Evolutionary conservation across 2,888 invertebrate genomes (phyloP).

Genomic region (Clanis bilineata): DNA sequence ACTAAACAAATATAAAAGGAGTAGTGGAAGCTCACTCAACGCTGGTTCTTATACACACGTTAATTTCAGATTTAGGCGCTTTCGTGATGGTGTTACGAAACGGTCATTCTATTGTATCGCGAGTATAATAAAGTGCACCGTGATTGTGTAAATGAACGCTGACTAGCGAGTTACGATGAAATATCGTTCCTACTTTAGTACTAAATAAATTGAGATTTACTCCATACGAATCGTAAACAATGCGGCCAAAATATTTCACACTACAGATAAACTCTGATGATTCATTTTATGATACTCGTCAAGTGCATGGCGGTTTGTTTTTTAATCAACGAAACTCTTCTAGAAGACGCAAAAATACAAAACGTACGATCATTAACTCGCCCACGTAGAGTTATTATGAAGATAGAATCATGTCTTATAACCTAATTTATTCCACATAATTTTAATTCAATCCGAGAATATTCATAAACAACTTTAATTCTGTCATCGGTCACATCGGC

Average conservation of each 20-base stretch:
- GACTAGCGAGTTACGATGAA: conserved; percentile 42
- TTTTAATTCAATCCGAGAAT: conserved; percentile 61
- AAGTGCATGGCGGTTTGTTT: conserved; percentile 24
- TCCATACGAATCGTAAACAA: conserved; percentile 18
- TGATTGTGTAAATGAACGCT: conserved; percentile 66
- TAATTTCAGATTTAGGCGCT: conserved; percentile 79
- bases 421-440: conserved; percentile 65
- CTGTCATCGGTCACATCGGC: conserved; percentile 73
- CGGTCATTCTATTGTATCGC: conserved; percentile 64
- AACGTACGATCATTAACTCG: conserved; percentile 44
- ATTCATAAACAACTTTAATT: conserved; percentile 75
- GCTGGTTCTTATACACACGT: conserved; percentile 66
- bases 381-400: conserved; percentile 54
- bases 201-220: conserved; percentile 18
- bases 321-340: conserved; percentile 39
- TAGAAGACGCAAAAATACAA: conserved; percentile 38
- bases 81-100: conserved; percentile 74
- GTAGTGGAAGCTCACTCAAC: conserved; percentile 27
- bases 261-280: conserved; percentile 26
- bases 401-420: conserved; percentile 56
- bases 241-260: conserved; percentile 29
- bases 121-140: conserved; percentile 64
- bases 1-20: conserved; percentile 16
- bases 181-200: conserved; percentile 27
- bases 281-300: conserved; percentile 14